Percentiles rank a stretch among this genome's conserved stretches.
phyloP scores from a whole-genome alignment of 2,113 vertebrate genomes.

The Amphiprion percula region DNA sequence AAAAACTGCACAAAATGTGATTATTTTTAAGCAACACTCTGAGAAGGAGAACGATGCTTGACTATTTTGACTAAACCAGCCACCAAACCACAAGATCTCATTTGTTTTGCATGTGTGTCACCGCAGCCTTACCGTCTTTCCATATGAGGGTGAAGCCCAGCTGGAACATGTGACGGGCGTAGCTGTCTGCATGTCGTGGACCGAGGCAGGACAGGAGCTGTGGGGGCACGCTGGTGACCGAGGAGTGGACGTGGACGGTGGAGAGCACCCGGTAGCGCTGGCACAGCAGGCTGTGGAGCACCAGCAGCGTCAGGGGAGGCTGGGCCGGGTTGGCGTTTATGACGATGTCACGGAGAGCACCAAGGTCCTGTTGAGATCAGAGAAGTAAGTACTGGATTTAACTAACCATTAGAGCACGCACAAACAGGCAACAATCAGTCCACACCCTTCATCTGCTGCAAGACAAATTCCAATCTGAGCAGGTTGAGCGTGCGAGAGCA shows the following conservation, averaged over 20 bases:
- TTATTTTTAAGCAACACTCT: no score
- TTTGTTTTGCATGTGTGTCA: neutral
- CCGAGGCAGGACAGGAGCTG: constrained; percentile 93
- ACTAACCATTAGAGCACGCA: neutral
- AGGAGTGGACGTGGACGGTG: constrained; percentile 94
- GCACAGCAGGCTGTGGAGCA: constrained; percentile 92
- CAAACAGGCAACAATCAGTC: neutral
- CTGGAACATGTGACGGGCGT: constrained; percentile 90
- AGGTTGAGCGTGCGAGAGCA: neutral
- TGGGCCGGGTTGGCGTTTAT: constrained; percentile 93
- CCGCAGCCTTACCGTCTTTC: constrained; percentile 91
- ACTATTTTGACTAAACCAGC: no score
- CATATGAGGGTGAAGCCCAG: constrained; percentile 97
- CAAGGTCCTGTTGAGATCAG: constrained; percentile 86
- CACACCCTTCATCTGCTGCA: constrained; percentile 5
- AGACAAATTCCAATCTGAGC: constrained; percentile 16
- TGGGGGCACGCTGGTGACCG: constrained; percentile 85
- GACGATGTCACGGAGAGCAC: constrained; percentile 94
- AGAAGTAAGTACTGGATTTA: neutral
- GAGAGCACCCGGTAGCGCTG: constrained; percentile 91
- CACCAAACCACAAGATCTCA: no score
- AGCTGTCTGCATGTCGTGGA: constrained; percentile 84
- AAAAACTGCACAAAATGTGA: no score
- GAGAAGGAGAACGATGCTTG: no score
- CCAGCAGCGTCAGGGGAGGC: constrained; percentile 91